These are phyloP conservation scores for Pipistrellus kuhlii DNA, from an alignment of 2,797 vertebrate species.

Conservation along the genomic window DNA sequence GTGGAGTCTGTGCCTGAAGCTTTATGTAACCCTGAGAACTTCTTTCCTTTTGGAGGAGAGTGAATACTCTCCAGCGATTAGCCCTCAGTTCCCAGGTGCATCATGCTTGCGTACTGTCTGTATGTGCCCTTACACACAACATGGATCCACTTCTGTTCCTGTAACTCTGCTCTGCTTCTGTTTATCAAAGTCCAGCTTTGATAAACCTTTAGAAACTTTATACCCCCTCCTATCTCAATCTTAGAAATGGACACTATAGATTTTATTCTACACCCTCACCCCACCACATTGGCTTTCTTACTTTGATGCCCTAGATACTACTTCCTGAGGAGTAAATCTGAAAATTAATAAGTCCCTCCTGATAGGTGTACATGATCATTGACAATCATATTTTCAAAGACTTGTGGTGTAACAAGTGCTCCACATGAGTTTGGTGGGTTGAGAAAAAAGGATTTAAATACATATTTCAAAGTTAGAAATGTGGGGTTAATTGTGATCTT, in stretches of 20 bases:
- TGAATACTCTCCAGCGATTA: background rate
- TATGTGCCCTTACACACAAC: background rate
- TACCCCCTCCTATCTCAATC: background rate
- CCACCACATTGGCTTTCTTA: too few species aligned
- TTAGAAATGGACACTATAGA: background rate
- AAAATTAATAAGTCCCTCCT: background rate
- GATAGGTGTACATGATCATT: background rate
- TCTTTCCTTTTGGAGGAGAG: background rate
- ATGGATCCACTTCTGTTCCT: background rate
- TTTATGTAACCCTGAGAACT: background rate
- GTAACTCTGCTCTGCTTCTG: background rate
- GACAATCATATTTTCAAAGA: background rate
- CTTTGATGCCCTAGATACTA: background rate
- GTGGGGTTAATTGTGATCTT: background rate
- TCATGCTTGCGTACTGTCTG: too few species aligned
- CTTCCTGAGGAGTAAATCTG: background rate
- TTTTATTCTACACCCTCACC: background rate
- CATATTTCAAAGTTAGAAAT: conserved; percentile 19
- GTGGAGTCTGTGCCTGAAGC: background rate
- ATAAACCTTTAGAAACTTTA: background rate
- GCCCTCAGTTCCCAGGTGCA: background rate
- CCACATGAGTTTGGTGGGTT: background rate
- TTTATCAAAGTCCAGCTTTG: background rate
- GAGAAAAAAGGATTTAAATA: conserved; percentile 32
- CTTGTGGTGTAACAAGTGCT: background rate